A percentile compares a stretch with the other conserved stretches of the same genome.
phyloP scores from a whole-genome alignment of 2,888 invertebrate species.

The Dynastes tityus region DNA sequence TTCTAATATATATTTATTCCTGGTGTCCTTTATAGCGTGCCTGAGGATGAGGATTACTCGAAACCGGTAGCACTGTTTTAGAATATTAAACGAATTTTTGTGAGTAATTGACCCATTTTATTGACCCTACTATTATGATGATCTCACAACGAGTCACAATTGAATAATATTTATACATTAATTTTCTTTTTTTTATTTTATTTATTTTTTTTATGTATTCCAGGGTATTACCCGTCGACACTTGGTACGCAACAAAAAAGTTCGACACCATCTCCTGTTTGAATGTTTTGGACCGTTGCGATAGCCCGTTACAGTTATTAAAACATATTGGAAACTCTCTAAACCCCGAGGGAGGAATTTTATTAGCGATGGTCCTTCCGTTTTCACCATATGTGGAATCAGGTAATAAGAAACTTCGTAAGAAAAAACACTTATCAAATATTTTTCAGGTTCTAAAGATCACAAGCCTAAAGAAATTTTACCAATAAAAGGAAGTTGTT shows the following conservation, averaged over 20 bases:
- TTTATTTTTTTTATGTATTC: slow-evolving; percentile 8
- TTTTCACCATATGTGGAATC: slow-evolving; percentile 95
- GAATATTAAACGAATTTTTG: too few relatives aligned
- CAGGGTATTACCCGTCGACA: slow-evolving; percentile 82
- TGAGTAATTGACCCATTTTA: too few relatives aligned
- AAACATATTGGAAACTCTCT: slow-evolving; percentile 82
- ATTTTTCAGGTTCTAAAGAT: slow-evolving; percentile 75
- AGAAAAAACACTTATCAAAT: slow-evolving; percentile 8
- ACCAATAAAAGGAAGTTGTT: slow-evolving; percentile 78
- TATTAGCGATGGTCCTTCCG: slow-evolving; percentile 95
- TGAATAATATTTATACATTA: too few relatives aligned
- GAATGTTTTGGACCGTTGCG: slow-evolving; percentile 95
- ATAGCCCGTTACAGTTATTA: slow-evolving; percentile 86
- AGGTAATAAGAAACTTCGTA: slow-evolving; percentile 71
- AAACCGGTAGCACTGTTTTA: too few relatives aligned
- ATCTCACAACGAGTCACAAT: too few relatives aligned
- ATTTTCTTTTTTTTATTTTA: too few relatives aligned
- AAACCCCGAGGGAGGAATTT: slow-evolving; percentile 80
- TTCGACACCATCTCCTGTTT: slow-evolving; percentile 91
- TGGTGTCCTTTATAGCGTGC: too few relatives aligned
- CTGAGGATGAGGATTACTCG: too few relatives aligned
- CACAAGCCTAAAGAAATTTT: slow-evolving; percentile 82
- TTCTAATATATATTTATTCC: too few relatives aligned
- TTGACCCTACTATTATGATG: too few relatives aligned
- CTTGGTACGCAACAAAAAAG: slow-evolving; percentile 75